A percentile compares a stretch with the other conserved stretches of the same genome.
Evolutionary conservation across 2,797 vertebrate species (phyloP).

Genomic region (Cheirogaleus major): DNA sequence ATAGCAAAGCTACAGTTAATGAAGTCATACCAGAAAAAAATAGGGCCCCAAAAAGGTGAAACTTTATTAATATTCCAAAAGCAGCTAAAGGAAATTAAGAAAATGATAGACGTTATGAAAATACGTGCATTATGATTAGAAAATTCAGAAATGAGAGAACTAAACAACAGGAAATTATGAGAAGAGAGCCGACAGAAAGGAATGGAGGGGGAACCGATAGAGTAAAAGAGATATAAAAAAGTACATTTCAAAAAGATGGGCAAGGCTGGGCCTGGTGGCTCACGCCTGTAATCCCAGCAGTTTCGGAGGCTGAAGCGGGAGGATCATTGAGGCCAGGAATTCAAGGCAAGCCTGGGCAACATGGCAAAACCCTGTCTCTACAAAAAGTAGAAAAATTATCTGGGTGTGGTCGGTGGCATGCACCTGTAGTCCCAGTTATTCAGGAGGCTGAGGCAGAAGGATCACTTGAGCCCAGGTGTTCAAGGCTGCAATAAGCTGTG

Average conservation of each 20-base stretch:
- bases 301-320: neutral
- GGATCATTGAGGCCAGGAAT: neutral
- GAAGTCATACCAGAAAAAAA: constrained; percentile 6
- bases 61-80: constrained; percentile 6
- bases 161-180: neutral
- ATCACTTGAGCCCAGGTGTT: neutral
- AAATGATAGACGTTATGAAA: constrained; percentile 31
- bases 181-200: neutral
- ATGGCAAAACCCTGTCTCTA: neutral
- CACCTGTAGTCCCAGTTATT: neutral
- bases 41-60: neutral
- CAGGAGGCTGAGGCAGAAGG: neutral
- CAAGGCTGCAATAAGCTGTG: neutral
- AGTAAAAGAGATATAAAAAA: neutral
- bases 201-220: neutral
- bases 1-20: constrained; percentile 35
- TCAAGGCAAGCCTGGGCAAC: neutral
- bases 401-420: too few species aligned
- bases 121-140: neutral
- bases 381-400: neutral
- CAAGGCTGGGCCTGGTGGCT: neutral
- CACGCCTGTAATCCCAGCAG: neutral
- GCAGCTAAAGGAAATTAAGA: constrained; percentile 39
- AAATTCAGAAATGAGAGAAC: constrained; percentile 5
- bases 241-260: neutral